Evolutionary conservation across 2,797 vertebrate species (phyloP), one percentile per base, ranked within the genome.

Genomic region (Serranus cabrilla): DNA sequence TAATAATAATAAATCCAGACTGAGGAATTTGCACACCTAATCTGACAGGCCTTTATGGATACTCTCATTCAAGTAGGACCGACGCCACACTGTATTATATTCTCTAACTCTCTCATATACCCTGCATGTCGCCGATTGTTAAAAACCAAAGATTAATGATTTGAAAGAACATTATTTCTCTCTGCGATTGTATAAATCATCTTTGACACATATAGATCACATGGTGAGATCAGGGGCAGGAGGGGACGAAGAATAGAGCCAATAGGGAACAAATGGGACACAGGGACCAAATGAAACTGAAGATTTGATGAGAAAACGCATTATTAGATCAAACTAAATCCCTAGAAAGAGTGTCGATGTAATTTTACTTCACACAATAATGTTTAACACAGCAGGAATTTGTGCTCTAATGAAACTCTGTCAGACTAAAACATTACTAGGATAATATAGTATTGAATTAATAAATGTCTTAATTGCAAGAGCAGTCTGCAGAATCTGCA

Each of bases 31-130:
- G 83, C 80, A 62, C 83, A 89, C 85, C 81, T 92, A 92, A 92
- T 92, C 87, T 92, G 92, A 93, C 89, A 91, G 90, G 81, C 72
- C 89, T 93, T 92, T 90, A 91, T 93, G 87, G 89, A 88, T 64
- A 75, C 74, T 66, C 87, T 92, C 87, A 88, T 91, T 93, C 87
- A 87, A 81, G 84, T 83, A 74, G 62, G 74, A 87, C 76, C 55
- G 39, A 68, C 61, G 74, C 79, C 80, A 78, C 85, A 74, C 81
- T 68, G 82, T 74, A 81, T 92, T 87, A 86, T 83, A 71, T 64
- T 69, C 77, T 66, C 65, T 74, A 82, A 80, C 80, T 81, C 82
- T 67, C 79, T 80, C 74, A 81, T 77, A 80, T 60, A 84, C 70
- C 42, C 75, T 25, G 78, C 77, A 72, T n/a, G 47, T 83, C 74